A percentile compares a stretch with the other conserved stretches of the same genome.
Conservation (phyloP, 2,888 invertebrate genomes). For the Drosophila subquinaria region DNA sequence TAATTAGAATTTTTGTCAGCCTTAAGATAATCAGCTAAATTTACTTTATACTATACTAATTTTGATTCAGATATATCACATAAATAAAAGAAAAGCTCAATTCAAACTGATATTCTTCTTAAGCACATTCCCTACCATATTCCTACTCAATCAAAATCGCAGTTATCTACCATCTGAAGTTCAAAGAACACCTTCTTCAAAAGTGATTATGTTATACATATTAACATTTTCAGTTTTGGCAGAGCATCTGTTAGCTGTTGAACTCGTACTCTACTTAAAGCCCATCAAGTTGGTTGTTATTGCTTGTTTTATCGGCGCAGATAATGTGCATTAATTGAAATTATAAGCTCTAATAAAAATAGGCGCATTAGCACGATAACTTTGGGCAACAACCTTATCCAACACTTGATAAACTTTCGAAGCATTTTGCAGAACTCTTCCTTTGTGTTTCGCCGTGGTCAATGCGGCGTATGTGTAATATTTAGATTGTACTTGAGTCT, state of each 20-base stretch:
- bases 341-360: conserved; percentile 80
- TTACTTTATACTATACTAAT: too few relatives aligned
- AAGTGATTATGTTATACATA: background rate
- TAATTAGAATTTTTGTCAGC: too few relatives aligned
- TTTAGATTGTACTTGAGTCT: conserved; percentile 15
- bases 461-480: conserved; percentile 62
- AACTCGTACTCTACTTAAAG: background rate
- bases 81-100: too few relatives aligned
- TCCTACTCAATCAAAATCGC: background rate
- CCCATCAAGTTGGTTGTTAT: conserved; percentile 21
- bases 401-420: conserved; percentile 17
- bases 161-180: background rate
- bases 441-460: background rate
- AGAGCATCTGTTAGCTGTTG: background rate
- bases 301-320: conserved; percentile 60
- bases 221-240: background rate
- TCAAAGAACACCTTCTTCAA: background rate
- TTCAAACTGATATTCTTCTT: too few relatives aligned
- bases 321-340: conserved; percentile 75
- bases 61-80: too few relatives aligned
- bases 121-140: too few relatives aligned
- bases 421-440: conserved; percentile 14
- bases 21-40: too few relatives aligned
- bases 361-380: conserved; percentile 75
- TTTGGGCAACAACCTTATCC: conserved; percentile 7